A percentile compares a stretch with the other conserved stretches of the same genome.
These are phyloP conservation scores for Chrysochloris asiatica DNA, from an alignment of 2,113 vertebrate species.

Conservation along the genomic window DNA sequence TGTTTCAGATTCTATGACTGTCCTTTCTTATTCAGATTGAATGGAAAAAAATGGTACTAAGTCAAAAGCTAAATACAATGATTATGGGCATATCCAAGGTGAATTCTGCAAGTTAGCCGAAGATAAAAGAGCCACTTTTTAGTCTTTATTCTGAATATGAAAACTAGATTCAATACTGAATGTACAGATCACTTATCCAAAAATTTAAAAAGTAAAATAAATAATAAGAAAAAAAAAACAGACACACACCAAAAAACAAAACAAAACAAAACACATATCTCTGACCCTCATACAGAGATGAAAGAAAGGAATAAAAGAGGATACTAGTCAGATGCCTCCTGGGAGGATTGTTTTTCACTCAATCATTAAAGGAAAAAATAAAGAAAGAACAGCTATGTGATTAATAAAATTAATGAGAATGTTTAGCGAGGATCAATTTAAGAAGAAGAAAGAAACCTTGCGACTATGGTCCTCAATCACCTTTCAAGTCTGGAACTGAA, in stretches of 20 bases:
- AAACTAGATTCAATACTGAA: not conserved
- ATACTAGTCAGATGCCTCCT: not conserved
- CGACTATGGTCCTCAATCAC: too few relatives aligned
- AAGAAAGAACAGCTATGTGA: not conserved
- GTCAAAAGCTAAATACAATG: not conserved
- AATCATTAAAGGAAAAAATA: not conserved
- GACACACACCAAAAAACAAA: too few relatives aligned
- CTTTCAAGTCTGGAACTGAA: too few relatives aligned
- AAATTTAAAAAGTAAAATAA: not conserved
- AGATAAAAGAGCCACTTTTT: not conserved
- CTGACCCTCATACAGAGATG: not conserved
- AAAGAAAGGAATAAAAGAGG: not conserved
- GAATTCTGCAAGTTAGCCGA: not conserved
- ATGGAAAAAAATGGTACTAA: not conserved
- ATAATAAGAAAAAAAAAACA: conserved; percentile 24
- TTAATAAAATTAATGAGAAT: conserved; percentile 24
- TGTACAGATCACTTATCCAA: not conserved
- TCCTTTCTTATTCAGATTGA: not conserved
- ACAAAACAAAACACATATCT: too few relatives aligned
- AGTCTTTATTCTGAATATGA: not conserved
- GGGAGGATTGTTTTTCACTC: not conserved
- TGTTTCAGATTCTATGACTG: conserved; percentile 1
- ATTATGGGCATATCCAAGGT: not conserved
- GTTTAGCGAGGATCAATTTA: not conserved
- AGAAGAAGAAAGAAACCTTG: too few relatives aligned